Evolutionary conservation across 2,888 invertebrate species (phyloP), one percentile per base, ranked within the genome.

Genomic region (Philereme vetulata): DNA sequence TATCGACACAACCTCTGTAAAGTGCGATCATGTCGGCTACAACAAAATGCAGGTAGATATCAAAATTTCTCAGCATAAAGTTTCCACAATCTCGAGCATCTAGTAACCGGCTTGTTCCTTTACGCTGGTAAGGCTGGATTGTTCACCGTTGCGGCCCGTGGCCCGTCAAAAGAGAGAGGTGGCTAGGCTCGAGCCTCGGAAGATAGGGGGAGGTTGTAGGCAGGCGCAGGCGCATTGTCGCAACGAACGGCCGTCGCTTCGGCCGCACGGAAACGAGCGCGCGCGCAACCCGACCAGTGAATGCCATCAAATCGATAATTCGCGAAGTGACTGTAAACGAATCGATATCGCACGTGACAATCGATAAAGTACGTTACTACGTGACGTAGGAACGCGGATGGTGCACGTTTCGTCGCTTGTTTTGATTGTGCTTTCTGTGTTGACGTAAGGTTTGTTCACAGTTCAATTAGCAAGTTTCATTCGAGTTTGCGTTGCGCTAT

Each of bases 81-180:
- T 55, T 62, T 59, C 62, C 56, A 55, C 51, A 60, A 67, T 63
- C 62, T 62, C 51, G 57, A 45, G 47, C 33, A 61, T 61, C 60
- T 66, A 57, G 65, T 60, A 64, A 66, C 62, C 65, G 62, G 67
- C 59, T 66, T 61, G 63, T 60, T 66, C 62, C 60, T 21, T 21
- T 57, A 63, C 54, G 65, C 66, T 65, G 60, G 66, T 60, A 62
- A 62, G 59, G 68, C 61, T 68, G 71, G 65, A 68, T 66, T 62
- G 77, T 76, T 77, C 78, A 82, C 81, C 78, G 82, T 80, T 80
- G 81, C 75, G 67, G 65, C 76, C 63, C 56, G 68, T 61, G 67
- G 65, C 76, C 47, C 57, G 61, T 86, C 81, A 86, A 91, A 91
- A 92, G 91, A 90, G 91, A 92, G 91, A 92, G 91, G 90, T 84